Evolutionary conservation across 2,888 invertebrate species (phyloP), one percentile per base, ranked within the genome.

Genomic region (Zygothrica quintamaculata): DNA sequence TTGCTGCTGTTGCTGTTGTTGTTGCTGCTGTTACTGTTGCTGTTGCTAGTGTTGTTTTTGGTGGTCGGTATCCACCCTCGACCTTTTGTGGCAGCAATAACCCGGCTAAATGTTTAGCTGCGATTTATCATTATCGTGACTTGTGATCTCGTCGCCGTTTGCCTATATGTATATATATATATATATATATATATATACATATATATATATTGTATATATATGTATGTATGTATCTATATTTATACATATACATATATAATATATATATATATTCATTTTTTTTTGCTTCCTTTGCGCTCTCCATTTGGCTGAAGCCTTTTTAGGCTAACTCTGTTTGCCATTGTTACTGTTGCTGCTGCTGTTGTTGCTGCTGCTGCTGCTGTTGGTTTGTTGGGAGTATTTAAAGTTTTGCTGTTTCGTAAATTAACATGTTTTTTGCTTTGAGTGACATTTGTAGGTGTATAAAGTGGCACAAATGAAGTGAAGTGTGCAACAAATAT

Each of bases 101-200:
- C 62, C 77, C 70, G 80, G 75, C 76, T 81, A 85, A 84, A 85
- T 85, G 85, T 82, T 84, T 82, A 67, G 68, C 74, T 85, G 84
- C 84, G 85, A 84, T 84, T 84, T 84, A 84, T 84, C 85, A 84
- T 84, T 84, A 84, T 84, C 84, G 84, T 84, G 84, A 82, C 84
- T 84, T 85, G 85, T 84, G 84, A 84, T 85, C 84, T 82, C 67
- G 76, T 76, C 67, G 74, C 65, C 66, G 74, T 79, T 84, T 77
- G 66, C n/a, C n/a, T n/a, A n/a, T n/a, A n/a, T n/a, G n/a, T n/a
- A n/a, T n/a, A n/a, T n/a, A n/a, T n/a, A n/a, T n/a, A n/a, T n/a
- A n/a, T n/a, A n/a, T n/a, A n/a, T n/a, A n/a, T n/a, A n/a, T n/a
- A n/a, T n/a, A n/a, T n/a, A n/a, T n/a, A n/a, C n/a, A n/a, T n/a